Evolutionary conservation across 2,113 vertebrate species (phyloP).

Genomic region (Epinephelus cyanopodus): DNA sequence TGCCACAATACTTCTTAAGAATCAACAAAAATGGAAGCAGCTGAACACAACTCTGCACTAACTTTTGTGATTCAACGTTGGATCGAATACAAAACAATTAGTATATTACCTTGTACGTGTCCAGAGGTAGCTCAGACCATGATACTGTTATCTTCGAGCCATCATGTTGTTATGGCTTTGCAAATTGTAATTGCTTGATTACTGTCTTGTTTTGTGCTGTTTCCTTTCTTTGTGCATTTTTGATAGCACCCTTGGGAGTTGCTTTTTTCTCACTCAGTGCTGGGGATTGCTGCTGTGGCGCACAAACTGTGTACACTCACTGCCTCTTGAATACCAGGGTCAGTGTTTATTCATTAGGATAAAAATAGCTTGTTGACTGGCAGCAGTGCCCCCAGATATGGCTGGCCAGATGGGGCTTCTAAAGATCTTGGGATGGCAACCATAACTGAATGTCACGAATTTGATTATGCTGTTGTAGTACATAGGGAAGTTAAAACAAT

Average conservation of each 20-base stretch:
- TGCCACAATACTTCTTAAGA: conserved; percentile 38
- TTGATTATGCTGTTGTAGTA: too few species aligned
- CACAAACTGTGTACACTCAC: neutral
- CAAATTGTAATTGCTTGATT: neutral
- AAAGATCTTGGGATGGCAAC: too few species aligned
- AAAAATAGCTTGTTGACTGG: conserved; percentile 12
- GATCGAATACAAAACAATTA: conserved; percentile 19
- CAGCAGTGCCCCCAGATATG: too few species aligned
- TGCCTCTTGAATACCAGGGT: neutral
- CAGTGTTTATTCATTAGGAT: neutral
- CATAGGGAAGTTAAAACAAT: too few species aligned
- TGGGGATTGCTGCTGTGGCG: neutral
- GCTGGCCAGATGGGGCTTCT: too few species aligned
- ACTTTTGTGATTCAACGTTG: neutral
- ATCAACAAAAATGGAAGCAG: conserved; percentile 33
- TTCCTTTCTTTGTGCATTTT: conserved; percentile 18
- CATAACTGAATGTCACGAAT: too few species aligned
- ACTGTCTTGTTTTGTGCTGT: neutral
- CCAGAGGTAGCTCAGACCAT: neutral
- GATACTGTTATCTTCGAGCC: conserved; percentile 9
- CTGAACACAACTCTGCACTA: conserved; percentile 3
- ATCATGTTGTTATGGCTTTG: neutral
- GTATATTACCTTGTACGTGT: conserved; percentile 4
- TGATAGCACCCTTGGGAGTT: neutral
- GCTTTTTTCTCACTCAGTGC: neutral